phyloP scores from a whole-genome alignment of 2,888 invertebrate species.

The Drosophila macrospina region DNA sequence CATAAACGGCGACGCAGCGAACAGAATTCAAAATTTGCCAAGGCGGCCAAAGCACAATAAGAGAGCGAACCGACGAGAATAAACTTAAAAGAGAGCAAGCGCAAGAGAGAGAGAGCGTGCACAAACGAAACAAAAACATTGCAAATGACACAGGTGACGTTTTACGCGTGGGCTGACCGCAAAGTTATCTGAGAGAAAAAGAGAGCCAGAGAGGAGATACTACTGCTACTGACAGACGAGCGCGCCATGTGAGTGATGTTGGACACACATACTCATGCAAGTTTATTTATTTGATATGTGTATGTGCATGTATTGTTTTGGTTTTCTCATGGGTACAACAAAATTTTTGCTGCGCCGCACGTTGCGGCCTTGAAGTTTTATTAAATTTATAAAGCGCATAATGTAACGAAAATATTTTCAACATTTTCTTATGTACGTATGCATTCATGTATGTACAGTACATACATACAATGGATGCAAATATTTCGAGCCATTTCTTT shows the following conservation, averaged over 20 bases:
- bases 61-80: slow-evolving; percentile 7
- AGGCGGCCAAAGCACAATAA: slow-evolving; percentile 13
- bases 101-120: slow-evolving; percentile 20
- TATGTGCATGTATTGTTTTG: slow-evolving; percentile 58
- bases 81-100: slow-evolving; percentile 3
- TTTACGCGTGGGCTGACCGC: slow-evolving; percentile 60
- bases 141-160: slow-evolving; percentile 80
- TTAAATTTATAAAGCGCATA: slow-evolving; percentile 71
- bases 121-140: slow-evolving; percentile 70
- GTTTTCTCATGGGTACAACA: slow-evolving; percentile 68
- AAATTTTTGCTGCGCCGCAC: slow-evolving; percentile 63
- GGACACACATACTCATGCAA: slow-evolving; percentile 26
- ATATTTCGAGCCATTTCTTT: no score
- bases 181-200: slow-evolving; percentile 11
- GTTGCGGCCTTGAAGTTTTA: slow-evolving; percentile 77
- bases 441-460: slow-evolving; percentile 5
- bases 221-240: slow-evolving; percentile 44
- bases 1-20: background rate
- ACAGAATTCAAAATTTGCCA: slow-evolving; percentile 31
- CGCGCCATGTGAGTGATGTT: slow-evolving; percentile 61
- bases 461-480: background rate
- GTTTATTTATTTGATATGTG: slow-evolving; percentile 21
- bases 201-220: slow-evolving; percentile 1
- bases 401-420: slow-evolving; percentile 34
- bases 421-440: slow-evolving; percentile 1